Evolutionary conservation across 2,113 vertebrate species (phyloP), one percentile per base, ranked within the genome.

Genomic region (Sapajus apella): DNA sequence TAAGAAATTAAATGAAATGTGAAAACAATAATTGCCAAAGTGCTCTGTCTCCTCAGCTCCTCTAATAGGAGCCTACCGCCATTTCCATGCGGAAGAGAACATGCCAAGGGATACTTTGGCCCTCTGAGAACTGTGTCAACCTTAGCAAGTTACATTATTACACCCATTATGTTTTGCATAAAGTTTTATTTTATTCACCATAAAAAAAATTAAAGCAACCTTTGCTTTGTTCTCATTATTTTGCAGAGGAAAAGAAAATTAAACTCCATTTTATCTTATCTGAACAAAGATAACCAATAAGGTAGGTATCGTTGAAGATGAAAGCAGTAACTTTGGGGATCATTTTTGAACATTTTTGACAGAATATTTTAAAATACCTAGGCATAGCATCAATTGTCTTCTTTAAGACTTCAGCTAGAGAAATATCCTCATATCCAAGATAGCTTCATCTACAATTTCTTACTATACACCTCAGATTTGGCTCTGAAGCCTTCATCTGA

Each of bases 91-190:
- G 88, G 82, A 86, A 95, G 83, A 97, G 80, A 80, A 97, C 5
- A 95, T 79, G 82, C 89, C 83, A 93, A 25, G 86, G 91, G 97
- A 97, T 87, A 90, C 76, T 96, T 93, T 97, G 94, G 83, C 90
- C 98, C 72, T 91, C 58, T 92, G 92, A 97, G 56, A 97, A 98
- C 90, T 98, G 89, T 96, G 94, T 97, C 91, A 98, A 81, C 77
- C 83, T 97, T 94, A 88, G 83, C 58, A 97, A 97, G 98, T 95
- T 98, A 75, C 75, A 93, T 95, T 92, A 97, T 95, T 97, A 97
- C 96, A 92, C 88, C 77, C 94, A 96, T 88, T 96, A 95, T 35
- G 97, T 72, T 91, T 83, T 91, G 55, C 86, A 96, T 66, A 87
- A 97, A 88, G 45, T 30, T 75, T 90, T 80, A n/a, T 84, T 98